Evolutionary conservation across 2,113 vertebrate species (phyloP), one percentile per base, ranked within the genome.

Genomic region (Misgurnus mizolepis): DNA sequence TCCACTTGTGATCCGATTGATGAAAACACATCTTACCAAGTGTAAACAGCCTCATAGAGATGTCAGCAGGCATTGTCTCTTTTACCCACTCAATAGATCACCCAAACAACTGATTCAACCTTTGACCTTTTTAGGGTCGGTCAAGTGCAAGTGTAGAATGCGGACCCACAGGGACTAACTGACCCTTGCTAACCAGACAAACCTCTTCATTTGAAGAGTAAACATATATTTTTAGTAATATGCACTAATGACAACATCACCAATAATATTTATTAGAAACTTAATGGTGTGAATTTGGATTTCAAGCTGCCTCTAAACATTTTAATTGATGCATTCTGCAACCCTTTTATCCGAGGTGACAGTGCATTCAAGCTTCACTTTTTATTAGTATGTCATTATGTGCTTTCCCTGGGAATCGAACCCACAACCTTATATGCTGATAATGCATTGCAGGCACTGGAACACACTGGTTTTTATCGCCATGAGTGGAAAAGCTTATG

Each of bases 61-160:
- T 53, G 49, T 79, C 78, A 53, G 1, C n/a, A 2, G 10, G 78
- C 45, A 67, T 60, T 1, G n/a, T 65, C 39, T 14, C 7, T 40
- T 3, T 75, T 50, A 43, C 74, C 14, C 55, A 67, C 41, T 34
- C n/a, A 56, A 56, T 39, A 78, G 58, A 67, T 73, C 65, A 60
- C 73, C 27, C 39, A 64, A 11, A 39, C 22, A 53, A 74, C 43
- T n/a, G 62, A 68, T 72, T n/a, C 53, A 15, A 49, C 58, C 74
- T n/a, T n/a, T n/a, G n/a, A n/a, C n/a, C n/a, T 76, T 61, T 40
- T 39, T 43, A 11, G 27, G 27, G 22, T 17, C 55, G 27, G 41
- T 69, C 41, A 75, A 75, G 53, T 67, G n/a, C 56, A 66, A 73
- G 41, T 58, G 55, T 80, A 53, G 39, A 15, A 18, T 53, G 55